phyloP scores from a whole-genome alignment of 2,888 invertebrate species.

The Masnerella sp. region DNA sequence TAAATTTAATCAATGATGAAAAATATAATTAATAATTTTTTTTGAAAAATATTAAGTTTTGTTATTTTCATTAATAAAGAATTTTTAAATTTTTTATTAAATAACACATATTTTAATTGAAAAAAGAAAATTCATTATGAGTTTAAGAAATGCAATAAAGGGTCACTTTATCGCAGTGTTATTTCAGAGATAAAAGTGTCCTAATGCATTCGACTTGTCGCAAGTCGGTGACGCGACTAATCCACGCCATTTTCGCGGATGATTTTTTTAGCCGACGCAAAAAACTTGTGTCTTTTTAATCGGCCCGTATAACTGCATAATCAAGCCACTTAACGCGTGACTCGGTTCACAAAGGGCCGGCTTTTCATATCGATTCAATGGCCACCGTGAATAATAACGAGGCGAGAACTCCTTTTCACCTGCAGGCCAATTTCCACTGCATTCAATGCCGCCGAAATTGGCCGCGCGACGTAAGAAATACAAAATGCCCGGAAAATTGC shows the following conservation, averaged over 20 bases:
- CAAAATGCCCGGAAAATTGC: slow-evolving; percentile 15
- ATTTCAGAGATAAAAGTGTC: neutral
- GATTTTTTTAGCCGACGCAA: slow-evolving; percentile 7
- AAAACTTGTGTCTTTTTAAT: slow-evolving; percentile 38
- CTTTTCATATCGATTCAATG: slow-evolving; percentile 56
- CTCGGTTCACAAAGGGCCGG: slow-evolving; percentile 42
- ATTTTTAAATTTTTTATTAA: too few species aligned
- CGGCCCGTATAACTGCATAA: slow-evolving; percentile 45
- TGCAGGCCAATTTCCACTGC: slow-evolving; percentile 9
- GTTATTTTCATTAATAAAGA: too few species aligned
- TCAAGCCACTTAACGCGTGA: slow-evolving; percentile 53
- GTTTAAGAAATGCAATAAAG: neutral
- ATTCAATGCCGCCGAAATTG: slow-evolving; percentile 36
- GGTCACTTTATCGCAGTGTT: slow-evolving; percentile 6
- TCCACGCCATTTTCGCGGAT: too few species aligned
- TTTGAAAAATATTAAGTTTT: too few species aligned
- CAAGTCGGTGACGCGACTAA: neutral
- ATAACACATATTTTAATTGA: too few species aligned
- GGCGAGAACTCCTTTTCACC: slow-evolving; percentile 35
- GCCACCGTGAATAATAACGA: slow-evolving; percentile 54
- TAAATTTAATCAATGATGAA: too few species aligned
- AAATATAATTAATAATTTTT: too few species aligned
- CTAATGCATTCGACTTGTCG: slow-evolving; percentile 17
- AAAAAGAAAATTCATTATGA: slow-evolving; percentile 10
- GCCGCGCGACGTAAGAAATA: slow-evolving; percentile 30